Conservation (phyloP, 2,888 invertebrate genomes). For the Cantharis nigra region DNA sequence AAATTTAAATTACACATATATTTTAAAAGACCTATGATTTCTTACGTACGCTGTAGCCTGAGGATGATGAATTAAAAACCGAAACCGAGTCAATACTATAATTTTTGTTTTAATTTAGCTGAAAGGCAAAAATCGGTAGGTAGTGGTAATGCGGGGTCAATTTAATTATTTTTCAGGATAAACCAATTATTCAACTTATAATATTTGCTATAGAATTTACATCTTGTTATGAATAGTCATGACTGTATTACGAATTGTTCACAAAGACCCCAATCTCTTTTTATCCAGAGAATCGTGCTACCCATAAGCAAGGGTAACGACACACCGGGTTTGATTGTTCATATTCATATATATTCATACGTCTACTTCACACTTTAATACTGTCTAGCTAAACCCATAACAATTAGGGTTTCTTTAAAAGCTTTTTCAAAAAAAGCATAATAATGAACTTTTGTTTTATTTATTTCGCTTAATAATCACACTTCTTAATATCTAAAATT, state of each 20-base stretch:
- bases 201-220: not conserved
- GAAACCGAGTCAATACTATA: no score
- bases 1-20: no score
- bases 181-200: not conserved
- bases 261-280: constrained; percentile 11
- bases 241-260: constrained; percentile 11
- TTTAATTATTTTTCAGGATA: not conserved
- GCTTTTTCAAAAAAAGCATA: constrained; percentile 28
- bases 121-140: not conserved
- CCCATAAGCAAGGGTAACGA: constrained; percentile 28
- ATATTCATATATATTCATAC: constrained; percentile 36
- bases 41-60: no score
- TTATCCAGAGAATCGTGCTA: constrained; percentile 11
- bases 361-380: constrained; percentile 38
- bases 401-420: constrained; percentile 23
- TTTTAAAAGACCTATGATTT: no score
- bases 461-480: constrained; percentile 6
- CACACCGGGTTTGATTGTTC: constrained; percentile 37
- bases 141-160: no score
- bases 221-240: constrained; percentile 6
- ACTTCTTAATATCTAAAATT: not conserved
- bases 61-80: no score
- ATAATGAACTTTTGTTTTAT: constrained; percentile 18
- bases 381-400: constrained; percentile 33
- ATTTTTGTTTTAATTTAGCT: not conserved